Conservation (phyloP, 2,797 vertebrate species). For the Fringilla coelebs region DNA sequence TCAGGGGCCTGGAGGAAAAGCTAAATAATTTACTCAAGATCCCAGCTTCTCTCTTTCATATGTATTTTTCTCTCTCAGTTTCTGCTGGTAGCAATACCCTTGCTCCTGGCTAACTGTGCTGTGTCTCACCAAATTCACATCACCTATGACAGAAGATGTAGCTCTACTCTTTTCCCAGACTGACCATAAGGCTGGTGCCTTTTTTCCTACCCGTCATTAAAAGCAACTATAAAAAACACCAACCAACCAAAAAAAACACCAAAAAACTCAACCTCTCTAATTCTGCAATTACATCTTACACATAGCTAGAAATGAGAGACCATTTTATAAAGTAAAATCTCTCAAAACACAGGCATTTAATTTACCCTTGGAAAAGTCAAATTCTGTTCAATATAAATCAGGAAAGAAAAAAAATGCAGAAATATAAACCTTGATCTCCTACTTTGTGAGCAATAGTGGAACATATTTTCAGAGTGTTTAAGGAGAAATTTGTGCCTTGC, state of each 20-base stretch:
- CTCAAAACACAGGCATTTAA: background rate
- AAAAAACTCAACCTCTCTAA: background rate
- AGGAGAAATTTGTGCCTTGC: background rate
- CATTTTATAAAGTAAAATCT: background rate
- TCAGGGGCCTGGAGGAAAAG: background rate
- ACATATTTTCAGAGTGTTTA: background rate
- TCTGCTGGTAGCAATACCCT: background rate
- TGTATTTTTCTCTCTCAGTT: background rate
- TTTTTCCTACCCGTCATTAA: background rate
- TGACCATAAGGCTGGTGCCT: background rate
- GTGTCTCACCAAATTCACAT: background rate
- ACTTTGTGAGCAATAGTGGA: background rate
- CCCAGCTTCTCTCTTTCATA: background rate
- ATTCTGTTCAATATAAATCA: background rate
- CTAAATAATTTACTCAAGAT: background rate
- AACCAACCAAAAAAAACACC: fast-evolving
- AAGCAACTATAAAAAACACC: background rate
- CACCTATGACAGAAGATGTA: background rate
- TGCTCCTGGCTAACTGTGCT: background rate
- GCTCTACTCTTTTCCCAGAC: background rate
- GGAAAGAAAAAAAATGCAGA: background rate
- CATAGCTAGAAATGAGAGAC: background rate
- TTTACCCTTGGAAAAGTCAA: background rate
- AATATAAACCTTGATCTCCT: background rate
- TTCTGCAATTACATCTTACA: background rate